These are phyloP conservation scores for Melanocharis versteri DNA, from an alignment of 2,113 vertebrate genomes.

Conservation along the genomic window DNA sequence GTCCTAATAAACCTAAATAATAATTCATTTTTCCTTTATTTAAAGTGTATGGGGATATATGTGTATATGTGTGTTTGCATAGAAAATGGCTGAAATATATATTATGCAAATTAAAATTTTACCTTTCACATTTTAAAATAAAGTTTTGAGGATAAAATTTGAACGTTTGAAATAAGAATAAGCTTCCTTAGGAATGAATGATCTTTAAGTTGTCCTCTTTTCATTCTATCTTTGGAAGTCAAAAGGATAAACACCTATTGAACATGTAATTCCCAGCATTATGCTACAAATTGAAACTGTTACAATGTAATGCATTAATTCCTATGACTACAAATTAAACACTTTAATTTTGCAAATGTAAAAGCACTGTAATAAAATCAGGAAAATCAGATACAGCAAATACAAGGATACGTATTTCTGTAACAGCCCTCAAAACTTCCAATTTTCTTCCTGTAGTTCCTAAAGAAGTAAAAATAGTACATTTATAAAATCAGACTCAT, in stretches of 20 bases:
- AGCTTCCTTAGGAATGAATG: background rate
- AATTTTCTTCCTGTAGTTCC: slow-evolving; percentile 69
- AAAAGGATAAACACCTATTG: background rate
- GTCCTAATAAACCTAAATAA: background rate
- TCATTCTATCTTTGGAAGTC: background rate
- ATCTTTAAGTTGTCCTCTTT: background rate
- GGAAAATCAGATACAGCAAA: background rate
- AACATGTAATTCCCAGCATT: background rate
- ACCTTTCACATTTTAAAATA: background rate
- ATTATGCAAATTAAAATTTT: background rate
- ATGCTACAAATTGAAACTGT: slow-evolving; percentile 2
- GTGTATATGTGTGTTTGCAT: background rate
- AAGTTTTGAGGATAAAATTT: background rate
- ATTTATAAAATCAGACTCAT: slow-evolving; percentile 37
- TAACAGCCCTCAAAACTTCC: slow-evolving; percentile 82
- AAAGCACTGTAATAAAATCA: background rate
- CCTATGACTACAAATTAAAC: background rate
- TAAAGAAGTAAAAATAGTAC: slow-evolving; percentile 62
- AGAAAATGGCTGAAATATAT: background rate
- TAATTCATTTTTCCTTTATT: background rate
- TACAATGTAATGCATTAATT: background rate
- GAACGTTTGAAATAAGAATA: background rate
- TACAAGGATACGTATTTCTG: slow-evolving; percentile 97
- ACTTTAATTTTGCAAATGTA: background rate
- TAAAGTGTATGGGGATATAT: background rate